Evolutionary conservation across 2,113 vertebrate genomes (phyloP).

Genomic region (Plecotus auritus): DNA sequence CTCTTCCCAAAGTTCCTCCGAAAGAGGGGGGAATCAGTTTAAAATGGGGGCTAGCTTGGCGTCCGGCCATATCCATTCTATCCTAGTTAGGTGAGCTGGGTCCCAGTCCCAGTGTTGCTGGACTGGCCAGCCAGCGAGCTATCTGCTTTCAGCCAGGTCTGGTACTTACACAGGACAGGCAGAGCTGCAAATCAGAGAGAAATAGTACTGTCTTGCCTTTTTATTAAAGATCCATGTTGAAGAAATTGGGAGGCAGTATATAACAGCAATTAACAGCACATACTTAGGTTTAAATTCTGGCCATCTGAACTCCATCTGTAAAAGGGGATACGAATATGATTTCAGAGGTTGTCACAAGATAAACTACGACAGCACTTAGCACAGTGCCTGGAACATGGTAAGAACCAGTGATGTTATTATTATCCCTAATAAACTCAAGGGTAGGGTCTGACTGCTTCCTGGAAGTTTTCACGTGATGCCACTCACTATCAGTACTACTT

Average conservation of each 20-base stretch:
- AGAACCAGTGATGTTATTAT: not conserved
- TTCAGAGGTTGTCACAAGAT: not conserved
- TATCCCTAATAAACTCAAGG: not conserved
- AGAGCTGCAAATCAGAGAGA: not conserved
- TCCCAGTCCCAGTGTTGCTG: accelerated
- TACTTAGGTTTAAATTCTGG: not conserved
- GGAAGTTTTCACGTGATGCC: not conserved
- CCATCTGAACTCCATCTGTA: not conserved
- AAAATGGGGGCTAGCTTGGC: not conserved
- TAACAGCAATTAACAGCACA: not conserved
- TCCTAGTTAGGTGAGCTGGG: not conserved
- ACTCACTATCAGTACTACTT: not conserved
- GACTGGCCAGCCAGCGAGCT: not conserved
- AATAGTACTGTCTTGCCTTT: not conserved
- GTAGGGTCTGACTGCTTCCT: not conserved
- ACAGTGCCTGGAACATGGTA: not conserved
- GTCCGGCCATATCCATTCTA: not conserved
- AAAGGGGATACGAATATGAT: not conserved
- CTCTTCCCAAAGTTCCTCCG: not conserved
- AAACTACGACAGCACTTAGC: not conserved
- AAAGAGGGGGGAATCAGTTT: not conserved
- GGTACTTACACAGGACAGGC: accelerated
- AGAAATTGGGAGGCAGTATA: not conserved
- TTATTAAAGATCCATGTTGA: not conserved
- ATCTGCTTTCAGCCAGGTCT: not conserved